Base-by-base conservation (phyloP, 30 jellyfish, hydroid and myxozoan species). In the Pseudorhiza aurosa region DNA sequence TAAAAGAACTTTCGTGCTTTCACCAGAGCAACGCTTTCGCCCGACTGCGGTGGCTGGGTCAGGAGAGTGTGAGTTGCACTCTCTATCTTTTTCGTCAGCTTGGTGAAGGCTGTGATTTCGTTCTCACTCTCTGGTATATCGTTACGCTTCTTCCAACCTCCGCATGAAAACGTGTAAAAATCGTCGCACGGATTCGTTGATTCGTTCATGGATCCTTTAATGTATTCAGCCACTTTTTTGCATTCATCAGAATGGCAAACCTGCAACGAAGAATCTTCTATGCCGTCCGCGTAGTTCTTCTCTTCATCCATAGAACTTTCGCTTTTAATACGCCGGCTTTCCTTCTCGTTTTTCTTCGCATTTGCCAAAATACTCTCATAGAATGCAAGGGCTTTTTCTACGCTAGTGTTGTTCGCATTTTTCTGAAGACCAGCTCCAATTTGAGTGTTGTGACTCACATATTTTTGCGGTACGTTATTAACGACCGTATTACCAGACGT, bases 21-120 rank as follows among this genome's bases (percentile, higher is more conserved):
- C 3, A 26, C 82, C 12, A 92, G 79, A 21, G 98, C 98, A 55
- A 85, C 95, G 53, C 98, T 92, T 49, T 92, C 96, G 12, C 85
- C 95, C 3, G 74, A 29, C 68, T 77, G 75, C 50, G 93, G 88
- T 24, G 87, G 89, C 45, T 88, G 95, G 21, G 84, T 71, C 27
- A 92, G 81, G 47, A 92, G 92, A 21, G 51, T 50, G 30, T 85
- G 94, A 43, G 92, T 79, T 4, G 88, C 95, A 32, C 85, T 79
- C 44, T 92, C 98, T 0, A 92, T 92, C 43, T 74, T 82, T 79
- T 85, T 92, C 28, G 98, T 92, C 5, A 92, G 82, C 69, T 85
- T 82, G 0, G 98, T 92, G 36, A 92, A 92, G 25, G 98, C 87
- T 24, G 98, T 92, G 59, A 92, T 92, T 58, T 92, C 98, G 72